Percentiles rank a stretch among this genome's conserved stretches.
These are phyloP conservation scores for Anoplophora glabripennis DNA, from an alignment of 1,140 invertebrate species.

Conservation along the genomic window DNA sequence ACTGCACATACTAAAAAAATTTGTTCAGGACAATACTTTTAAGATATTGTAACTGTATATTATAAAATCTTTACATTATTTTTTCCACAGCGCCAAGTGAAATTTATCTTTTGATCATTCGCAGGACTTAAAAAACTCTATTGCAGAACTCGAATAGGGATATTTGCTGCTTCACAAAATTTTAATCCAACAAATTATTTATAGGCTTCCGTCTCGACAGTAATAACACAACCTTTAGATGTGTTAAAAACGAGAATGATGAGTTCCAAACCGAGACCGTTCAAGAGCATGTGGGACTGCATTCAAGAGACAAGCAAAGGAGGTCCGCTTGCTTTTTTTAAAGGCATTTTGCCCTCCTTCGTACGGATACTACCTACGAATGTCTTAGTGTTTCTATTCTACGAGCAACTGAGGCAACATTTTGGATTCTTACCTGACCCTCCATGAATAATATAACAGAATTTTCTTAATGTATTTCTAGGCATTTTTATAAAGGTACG, in stretches of 20 bases:
- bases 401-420: slow-evolving; percentile 86
- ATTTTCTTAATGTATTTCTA: too few relatives aligned
- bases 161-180: too few relatives aligned
- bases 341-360: slow-evolving; percentile 96
- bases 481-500: too few relatives aligned
- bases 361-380: slow-evolving; percentile 97
- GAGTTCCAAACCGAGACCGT: slow-evolving; percentile 85
- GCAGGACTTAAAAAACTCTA: too few relatives aligned
- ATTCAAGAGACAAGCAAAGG: slow-evolving; percentile 72
- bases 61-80: too few relatives aligned
- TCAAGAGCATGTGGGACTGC: slow-evolving; percentile 68
- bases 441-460: too few relatives aligned
- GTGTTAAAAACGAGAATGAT: slow-evolving; percentile 95
- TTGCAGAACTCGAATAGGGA: too few relatives aligned
- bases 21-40: too few relatives aligned
- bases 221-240: slow-evolving; percentile 92
- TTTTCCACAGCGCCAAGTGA: too few relatives aligned
- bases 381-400: slow-evolving; percentile 92
- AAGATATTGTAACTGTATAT: too few relatives aligned
- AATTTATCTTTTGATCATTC: too few relatives aligned
- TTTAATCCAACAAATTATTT: slow-evolving; percentile 1
- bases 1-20: too few relatives aligned
- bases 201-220: slow-evolving; percentile 82
- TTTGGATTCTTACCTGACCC: slow-evolving; percentile 64
- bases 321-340: slow-evolving; percentile 91